Conservation (phyloP, 2,888 invertebrate species). For the Heteromurus nitidus region DNA sequence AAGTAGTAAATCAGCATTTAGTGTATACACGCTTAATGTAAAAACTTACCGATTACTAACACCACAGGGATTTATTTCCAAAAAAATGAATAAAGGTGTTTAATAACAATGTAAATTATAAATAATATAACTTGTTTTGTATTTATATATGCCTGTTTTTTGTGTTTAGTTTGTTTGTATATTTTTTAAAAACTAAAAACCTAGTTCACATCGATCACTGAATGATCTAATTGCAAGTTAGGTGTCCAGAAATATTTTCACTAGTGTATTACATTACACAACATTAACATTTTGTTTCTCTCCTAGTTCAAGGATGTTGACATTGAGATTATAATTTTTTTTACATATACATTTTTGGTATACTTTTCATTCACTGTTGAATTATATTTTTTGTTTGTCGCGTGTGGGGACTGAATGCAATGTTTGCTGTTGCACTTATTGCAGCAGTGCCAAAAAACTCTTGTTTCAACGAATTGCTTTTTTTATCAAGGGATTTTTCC, state of each 20-base stretch:
- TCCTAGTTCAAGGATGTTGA: slow-evolving; percentile 17
- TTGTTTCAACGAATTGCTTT: background rate
- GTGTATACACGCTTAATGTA: background rate
- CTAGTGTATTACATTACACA: slow-evolving; percentile 5
- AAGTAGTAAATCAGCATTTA: slow-evolving; percentile 14
- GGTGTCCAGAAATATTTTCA: slow-evolving; percentile 26
- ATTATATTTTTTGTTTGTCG: background rate
- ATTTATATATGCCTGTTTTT: background rate
- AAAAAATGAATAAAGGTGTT: slow-evolving; percentile 27
- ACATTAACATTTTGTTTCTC: background rate
- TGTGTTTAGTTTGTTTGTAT: slow-evolving; percentile 12
- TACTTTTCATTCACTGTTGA: slow-evolving; percentile 24
- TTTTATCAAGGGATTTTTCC: background rate
- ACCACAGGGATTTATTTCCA: slow-evolving; percentile 36
- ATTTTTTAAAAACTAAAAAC: slow-evolving; percentile 8
- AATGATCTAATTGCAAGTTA: slow-evolving; percentile 5
- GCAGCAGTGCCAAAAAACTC: background rate
- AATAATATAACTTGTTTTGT: slow-evolving; percentile 31
- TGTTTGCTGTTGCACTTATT: background rate
- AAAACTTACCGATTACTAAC: slow-evolving; percentile 22
- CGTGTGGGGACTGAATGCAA: background rate
- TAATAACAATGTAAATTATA: slow-evolving; percentile 35
- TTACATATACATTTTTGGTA: slow-evolving; percentile 59
- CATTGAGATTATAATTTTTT: slow-evolving; percentile 44
- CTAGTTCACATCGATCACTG: slow-evolving; percentile 6